Percentiles rank a stretch among this genome's conserved stretches.
These are phyloP conservation scores for Pectinophora gossypiella DNA, from an alignment of 1,140 invertebrate genomes.

Conservation along the genomic window DNA sequence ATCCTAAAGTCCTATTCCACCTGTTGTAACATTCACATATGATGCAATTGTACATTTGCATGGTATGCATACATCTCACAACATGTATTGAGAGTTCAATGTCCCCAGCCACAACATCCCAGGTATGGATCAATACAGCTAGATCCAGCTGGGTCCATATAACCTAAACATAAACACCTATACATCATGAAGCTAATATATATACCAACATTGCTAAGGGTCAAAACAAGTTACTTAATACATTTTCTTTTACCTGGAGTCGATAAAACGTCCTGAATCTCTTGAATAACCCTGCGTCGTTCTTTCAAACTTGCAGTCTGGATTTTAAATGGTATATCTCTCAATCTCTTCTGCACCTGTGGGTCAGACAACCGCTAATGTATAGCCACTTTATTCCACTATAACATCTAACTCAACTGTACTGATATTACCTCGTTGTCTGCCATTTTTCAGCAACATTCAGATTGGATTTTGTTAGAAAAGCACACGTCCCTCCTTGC, in stretches of 20 bases:
- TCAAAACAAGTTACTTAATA: too few species aligned
- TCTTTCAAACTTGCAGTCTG: slow-evolving; percentile 86
- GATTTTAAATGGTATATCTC: slow-evolving; percentile 87
- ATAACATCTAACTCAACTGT: slow-evolving; percentile 4
- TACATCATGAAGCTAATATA: background rate
- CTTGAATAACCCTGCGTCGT: slow-evolving; percentile 81
- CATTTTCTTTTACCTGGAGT: slow-evolving; percentile 84
- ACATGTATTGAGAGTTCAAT: background rate
- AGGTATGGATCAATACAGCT: slow-evolving; percentile 46
- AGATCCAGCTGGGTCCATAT: slow-evolving; percentile 23
- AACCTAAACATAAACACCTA: slow-evolving; percentile 13
- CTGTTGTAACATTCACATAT: too few species aligned
- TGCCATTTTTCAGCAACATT: slow-evolving; percentile 64
- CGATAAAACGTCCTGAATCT: slow-evolving; percentile 83
- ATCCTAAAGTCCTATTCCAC: too few species aligned
- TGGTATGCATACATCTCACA: too few species aligned
- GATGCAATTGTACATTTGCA: too few species aligned
- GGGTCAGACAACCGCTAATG: slow-evolving; percentile 39
- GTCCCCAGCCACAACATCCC: background rate
- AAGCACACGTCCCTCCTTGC: slow-evolving; percentile 25
- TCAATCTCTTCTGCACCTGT: slow-evolving; percentile 83
- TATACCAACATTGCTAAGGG: background rate
- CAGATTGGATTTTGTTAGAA: slow-evolving; percentile 24
- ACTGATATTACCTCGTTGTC: slow-evolving; percentile 58
- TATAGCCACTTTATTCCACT: slow-evolving; percentile 5